Evolutionary conservation across 2,888 invertebrate genomes (phyloP).

Genomic region (Ectemnius continuus): DNA sequence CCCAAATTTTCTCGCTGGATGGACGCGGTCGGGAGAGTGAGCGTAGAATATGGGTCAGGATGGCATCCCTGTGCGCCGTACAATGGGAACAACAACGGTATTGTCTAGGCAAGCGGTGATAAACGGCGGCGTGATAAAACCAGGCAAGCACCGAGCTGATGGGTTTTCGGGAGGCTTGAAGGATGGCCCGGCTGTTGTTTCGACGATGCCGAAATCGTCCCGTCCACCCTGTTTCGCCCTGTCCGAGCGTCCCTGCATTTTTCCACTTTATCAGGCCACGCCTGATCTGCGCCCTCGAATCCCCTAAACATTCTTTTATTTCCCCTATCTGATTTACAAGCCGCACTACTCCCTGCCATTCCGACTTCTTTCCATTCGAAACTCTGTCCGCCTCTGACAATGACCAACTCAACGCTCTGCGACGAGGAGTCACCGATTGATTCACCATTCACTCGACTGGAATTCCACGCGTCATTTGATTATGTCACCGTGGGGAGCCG

Average conservation of each 20-base stretch:
- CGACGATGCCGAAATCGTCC: constrained; percentile 40
- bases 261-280: constrained; percentile 59
- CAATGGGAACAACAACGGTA: constrained; percentile 65
- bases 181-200: constrained; percentile 62
- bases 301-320: constrained; percentile 58
- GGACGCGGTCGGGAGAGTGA: constrained; percentile 6
- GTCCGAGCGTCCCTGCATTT: constrained; percentile 47
- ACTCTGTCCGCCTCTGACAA: no score
- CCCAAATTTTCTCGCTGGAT: constrained; percentile 1
- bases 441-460: constrained; percentile 14
- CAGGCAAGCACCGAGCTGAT: constrained; percentile 61
- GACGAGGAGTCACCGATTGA: constrained; percentile 30
- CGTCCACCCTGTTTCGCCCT: not conserved
- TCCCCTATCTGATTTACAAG: constrained; percentile 51
- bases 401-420: constrained; percentile 15
- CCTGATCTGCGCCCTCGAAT: constrained; percentile 38
- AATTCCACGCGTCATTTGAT: constrained; percentile 17
- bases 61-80: constrained; percentile 58
- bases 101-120: constrained; percentile 72
- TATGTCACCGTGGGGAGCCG: constrained; percentile 6
- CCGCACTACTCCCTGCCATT: not conserved
- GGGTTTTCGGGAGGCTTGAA: constrained; percentile 63
- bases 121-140: constrained; percentile 73
- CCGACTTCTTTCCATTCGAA: not conserved
- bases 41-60: constrained; percentile 59